phyloP scores from a whole-genome alignment of 2,113 vertebrate species.

The Notarius lentiginosus region DNA sequence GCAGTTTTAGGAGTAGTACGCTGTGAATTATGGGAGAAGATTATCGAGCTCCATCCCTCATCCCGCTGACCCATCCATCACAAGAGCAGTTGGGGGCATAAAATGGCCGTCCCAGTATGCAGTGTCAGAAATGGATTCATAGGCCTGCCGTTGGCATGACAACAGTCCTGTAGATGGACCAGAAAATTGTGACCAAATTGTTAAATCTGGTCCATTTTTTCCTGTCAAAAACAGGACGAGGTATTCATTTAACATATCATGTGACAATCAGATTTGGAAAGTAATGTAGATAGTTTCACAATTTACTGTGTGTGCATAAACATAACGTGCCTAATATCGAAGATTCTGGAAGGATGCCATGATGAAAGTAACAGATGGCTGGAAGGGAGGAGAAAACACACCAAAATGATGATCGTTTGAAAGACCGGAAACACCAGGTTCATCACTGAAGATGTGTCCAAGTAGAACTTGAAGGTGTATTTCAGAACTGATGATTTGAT shows the following conservation, averaged over 20 bases:
- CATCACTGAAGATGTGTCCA: no score
- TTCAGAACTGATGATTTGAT: neutral
- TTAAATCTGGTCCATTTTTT: constrained; percentile 44
- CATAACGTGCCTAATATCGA: neutral
- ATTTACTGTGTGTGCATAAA: neutral
- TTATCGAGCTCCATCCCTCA: constrained; percentile 19
- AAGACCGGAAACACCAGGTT: no score
- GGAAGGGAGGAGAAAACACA: constrained; percentile 13
- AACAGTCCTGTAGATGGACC: constrained; percentile 46
- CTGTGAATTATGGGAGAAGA: neutral
- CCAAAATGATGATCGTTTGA: neutral
- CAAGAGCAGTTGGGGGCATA: constrained; percentile 34
- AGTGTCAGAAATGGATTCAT: constrained; percentile 37
- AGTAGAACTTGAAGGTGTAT: no score
- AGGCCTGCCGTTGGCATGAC: constrained; percentile 54
- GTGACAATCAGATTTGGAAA: constrained; percentile 8
- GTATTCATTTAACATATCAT: constrained; percentile 15
- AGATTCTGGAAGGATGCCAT: constrained; percentile 13
- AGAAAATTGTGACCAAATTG: constrained; percentile 50
- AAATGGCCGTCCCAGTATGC: constrained; percentile 42
- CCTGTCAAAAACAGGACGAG: neutral
- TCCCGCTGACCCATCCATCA: constrained; percentile 25
- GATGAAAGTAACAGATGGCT: constrained; percentile 16
- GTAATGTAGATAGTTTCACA: neutral
- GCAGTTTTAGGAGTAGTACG: neutral